Conservation (phyloP, 2,797 vertebrate genomes). For the Pelochelys cantorii region DNA sequence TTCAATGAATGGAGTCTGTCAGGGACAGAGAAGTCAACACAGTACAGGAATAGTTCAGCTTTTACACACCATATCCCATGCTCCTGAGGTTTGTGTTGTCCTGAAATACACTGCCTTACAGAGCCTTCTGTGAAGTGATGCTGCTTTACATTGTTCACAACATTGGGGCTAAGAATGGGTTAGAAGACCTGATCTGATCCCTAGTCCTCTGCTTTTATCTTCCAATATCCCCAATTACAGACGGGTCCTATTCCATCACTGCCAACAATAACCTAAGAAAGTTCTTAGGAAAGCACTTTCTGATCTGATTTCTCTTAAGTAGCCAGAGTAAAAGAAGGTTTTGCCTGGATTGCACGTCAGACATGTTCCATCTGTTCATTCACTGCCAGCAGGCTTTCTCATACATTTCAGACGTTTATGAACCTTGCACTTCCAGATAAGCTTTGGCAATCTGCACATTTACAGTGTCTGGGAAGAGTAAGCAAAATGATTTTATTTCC, state of each 20-base stretch:
- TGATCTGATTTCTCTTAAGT: neutral
- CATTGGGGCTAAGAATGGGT: neutral
- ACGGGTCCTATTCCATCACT: neutral
- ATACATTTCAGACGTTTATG: rapidly evolving
- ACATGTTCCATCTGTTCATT: rapidly evolving
- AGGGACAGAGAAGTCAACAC: neutral
- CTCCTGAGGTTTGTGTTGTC: neutral
- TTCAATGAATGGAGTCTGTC: neutral
- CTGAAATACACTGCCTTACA: neutral
- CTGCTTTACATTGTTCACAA: neutral
- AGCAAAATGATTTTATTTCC: neutral
- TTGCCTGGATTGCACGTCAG: rapidly evolving
- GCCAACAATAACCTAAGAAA: neutral
- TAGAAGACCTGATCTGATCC: neutral
- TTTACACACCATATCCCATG: neutral
- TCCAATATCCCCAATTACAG: neutral
- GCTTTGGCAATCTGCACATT: neutral
- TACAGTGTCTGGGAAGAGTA: neutral
- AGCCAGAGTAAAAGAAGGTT: neutral
- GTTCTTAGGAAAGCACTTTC: neutral
- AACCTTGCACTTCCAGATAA: rapidly evolving
- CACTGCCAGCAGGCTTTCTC: neutral
- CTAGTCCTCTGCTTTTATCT: neutral
- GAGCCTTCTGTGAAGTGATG: neutral
- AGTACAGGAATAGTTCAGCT: neutral